These are phyloP conservation scores for Phortica okadai DNA, from an alignment of 2,888 invertebrate species.

Conservation along the genomic window DNA sequence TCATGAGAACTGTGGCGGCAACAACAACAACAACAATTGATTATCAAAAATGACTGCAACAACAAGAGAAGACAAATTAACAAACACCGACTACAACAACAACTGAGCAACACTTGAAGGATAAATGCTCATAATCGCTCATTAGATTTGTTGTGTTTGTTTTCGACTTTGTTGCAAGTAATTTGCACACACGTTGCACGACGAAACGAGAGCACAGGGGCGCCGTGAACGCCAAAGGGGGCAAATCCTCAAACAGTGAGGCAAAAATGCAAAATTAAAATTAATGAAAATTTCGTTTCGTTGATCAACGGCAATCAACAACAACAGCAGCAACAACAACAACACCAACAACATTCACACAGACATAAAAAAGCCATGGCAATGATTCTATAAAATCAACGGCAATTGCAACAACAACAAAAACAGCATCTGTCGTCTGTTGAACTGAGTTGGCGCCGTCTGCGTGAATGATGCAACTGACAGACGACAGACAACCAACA, in stretches of 20 bases:
- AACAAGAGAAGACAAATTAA: not conserved
- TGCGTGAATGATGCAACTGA: conserved; percentile 36
- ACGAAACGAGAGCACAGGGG: not conserved
- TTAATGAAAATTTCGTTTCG: conserved; percentile 58
- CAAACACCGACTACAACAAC: not conserved
- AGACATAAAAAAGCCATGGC: conserved; percentile 63
- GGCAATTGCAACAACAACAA: conserved; percentile 5
- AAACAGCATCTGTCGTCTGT: conserved; percentile 4
- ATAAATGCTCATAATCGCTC: conserved; percentile 60
- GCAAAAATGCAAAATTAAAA: conserved; percentile 62
- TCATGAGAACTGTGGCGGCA: too few species aligned
- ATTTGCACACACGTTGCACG: conserved; percentile 39
- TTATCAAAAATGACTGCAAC: not conserved
- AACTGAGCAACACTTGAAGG: not conserved
- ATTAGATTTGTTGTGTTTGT: conserved; percentile 44
- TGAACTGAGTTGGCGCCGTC: conserved; percentile 47
- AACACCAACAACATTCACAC: conserved; percentile 38
- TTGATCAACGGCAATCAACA: conserved; percentile 41
- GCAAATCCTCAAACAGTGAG: not conserved
- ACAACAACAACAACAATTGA: not conserved
- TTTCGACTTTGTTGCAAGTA: conserved; percentile 51
- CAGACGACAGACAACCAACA: conserved; percentile 36
- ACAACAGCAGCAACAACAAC: conserved; percentile 35
- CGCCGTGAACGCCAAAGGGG: not conserved
- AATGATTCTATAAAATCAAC: conserved; percentile 54